phyloP scores from a whole-genome alignment of 2,797 vertebrate genomes.

The Helostoma temminkii region DNA sequence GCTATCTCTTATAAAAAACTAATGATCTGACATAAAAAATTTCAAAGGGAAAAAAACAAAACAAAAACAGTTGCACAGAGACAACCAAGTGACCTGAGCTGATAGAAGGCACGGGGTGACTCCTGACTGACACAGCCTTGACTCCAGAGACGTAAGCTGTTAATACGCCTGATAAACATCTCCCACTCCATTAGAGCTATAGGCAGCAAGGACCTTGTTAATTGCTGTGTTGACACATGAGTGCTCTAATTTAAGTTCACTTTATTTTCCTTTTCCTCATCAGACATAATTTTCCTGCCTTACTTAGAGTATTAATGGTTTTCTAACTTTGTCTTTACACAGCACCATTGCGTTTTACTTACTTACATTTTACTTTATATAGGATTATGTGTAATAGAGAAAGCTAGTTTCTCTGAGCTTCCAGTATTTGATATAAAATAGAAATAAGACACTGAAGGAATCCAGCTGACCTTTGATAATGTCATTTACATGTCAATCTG shows the following conservation, averaged over 20 bases:
- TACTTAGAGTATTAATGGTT: conserved; percentile 70
- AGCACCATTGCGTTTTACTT: too few species aligned
- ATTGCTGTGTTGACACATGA: conserved; percentile 81
- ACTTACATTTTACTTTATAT: conserved; percentile 5
- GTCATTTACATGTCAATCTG: not conserved
- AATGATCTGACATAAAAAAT: conserved; percentile 38
- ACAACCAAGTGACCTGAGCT: conserved; percentile 24
- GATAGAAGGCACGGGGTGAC: conserved; percentile 16
- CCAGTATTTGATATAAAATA: not conserved
- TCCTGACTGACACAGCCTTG: conserved; percentile 71
- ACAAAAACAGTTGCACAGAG: conserved; percentile 28
- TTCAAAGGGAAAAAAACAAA: conserved; percentile 7
- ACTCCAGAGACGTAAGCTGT: conserved; percentile 74
- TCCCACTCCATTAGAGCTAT: conserved; percentile 81
- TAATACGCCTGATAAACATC: conserved; percentile 84
- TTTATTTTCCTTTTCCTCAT: conserved; percentile 66
- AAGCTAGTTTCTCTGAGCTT: not conserved
- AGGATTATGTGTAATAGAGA: conserved; percentile 15
- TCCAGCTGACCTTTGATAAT: not conserved
- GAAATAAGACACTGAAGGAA: not conserved
- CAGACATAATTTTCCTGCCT: conserved; percentile 55
- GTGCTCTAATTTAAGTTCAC: conserved; percentile 79
- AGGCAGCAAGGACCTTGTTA: conserved; percentile 69
- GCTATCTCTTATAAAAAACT: conserved; percentile 33
- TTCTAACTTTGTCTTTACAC: conserved; percentile 21